phyloP scores from a whole-genome alignment of 2,113 vertebrate genomes.

The Phrynosoma platyrhinos region DNA sequence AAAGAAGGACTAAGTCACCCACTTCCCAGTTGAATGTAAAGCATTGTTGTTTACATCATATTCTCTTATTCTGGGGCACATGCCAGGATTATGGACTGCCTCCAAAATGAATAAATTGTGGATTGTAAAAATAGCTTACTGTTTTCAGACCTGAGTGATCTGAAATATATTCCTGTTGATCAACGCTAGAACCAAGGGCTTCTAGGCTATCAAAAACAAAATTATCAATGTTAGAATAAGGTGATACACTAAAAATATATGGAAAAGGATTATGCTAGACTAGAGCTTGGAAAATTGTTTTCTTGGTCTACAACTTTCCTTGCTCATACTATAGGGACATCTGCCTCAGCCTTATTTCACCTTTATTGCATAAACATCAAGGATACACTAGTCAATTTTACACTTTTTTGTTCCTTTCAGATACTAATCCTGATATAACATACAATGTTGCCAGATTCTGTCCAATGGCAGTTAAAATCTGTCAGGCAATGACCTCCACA shows the following conservation, averaged over 20 bases:
- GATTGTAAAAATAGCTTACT: background rate
- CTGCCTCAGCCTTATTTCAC: no score
- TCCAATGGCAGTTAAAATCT: no score
- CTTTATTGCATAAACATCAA: no score
- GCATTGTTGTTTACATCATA: background rate
- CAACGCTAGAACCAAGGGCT: background rate
- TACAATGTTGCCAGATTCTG: no score
- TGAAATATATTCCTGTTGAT: background rate
- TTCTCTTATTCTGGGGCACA: background rate
- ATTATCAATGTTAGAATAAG: background rate
- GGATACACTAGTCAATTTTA: no score
- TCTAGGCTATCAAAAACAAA: background rate
- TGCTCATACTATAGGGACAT: no score
- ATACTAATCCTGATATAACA: no score
- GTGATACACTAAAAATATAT: background rate
- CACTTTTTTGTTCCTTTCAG: no score
- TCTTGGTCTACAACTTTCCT: no score
- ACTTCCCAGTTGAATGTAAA: background rate
- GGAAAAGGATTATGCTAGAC: no score
- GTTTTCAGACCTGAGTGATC: background rate
- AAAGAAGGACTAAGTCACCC: background rate
- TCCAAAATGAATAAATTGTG: background rate
- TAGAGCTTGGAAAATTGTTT: no score
- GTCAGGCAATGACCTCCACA: no score
- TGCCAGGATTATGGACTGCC: background rate